Conservation (phyloP, 2,113 vertebrate genomes). For the Piprites chloris region DNA sequence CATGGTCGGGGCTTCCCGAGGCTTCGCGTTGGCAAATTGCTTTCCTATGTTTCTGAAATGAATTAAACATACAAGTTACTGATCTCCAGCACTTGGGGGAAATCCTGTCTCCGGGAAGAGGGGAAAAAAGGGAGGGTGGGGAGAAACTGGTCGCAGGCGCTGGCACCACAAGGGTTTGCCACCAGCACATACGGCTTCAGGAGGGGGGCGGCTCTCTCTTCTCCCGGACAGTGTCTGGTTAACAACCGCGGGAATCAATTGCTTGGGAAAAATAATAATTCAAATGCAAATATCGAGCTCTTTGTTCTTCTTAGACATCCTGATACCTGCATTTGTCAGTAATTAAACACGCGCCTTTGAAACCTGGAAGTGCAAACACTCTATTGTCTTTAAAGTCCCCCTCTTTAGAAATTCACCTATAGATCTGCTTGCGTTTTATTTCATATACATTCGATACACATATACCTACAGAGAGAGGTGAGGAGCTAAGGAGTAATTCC, state of each 20-base stretch:
- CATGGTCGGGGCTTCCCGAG: constrained; percentile 56
- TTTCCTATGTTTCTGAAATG: constrained; percentile 68
- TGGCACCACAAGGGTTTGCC: background rate
- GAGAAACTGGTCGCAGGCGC: background rate
- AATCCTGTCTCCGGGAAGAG: constrained; percentile 1
- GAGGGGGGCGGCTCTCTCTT: background rate
- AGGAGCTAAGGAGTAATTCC: constrained; percentile 64
- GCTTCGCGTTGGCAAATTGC: constrained; percentile 65
- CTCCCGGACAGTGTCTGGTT: background rate
- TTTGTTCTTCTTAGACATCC: constrained; percentile 69
- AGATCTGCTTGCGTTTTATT: background rate
- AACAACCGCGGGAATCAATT: constrained; percentile 53
- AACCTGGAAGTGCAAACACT: constrained; percentile 64
- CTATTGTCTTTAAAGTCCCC: constrained; percentile 23
- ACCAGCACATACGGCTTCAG: background rate
- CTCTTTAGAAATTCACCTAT: background rate
- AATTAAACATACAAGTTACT: constrained; percentile 71
- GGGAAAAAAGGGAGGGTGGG: background rate
- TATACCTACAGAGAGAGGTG: constrained; percentile 40
- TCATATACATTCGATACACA: background rate
- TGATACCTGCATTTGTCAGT: constrained; percentile 58
- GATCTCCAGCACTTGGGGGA: constrained; percentile 52
- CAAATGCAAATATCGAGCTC: constrained; percentile 61
- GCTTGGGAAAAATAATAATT: constrained; percentile 64
- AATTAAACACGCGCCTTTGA: constrained; percentile 72